These are phyloP conservation scores for Heteractis magnifica DNA, from an alignment of 92 coral and sea anemone species.

Conservation along the genomic window DNA sequence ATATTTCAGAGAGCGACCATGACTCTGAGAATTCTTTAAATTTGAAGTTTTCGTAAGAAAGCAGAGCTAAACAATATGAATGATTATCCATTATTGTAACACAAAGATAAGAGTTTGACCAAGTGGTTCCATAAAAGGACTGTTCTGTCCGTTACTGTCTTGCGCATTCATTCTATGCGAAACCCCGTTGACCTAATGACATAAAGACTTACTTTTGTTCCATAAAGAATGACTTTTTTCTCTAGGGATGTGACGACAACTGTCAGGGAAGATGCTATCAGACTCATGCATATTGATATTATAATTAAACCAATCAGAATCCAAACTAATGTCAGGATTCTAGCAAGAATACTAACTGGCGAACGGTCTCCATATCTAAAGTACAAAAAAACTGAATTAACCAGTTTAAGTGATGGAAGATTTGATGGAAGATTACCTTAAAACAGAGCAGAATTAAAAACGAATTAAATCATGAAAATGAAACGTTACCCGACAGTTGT, in stretches of 20 bases:
- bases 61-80: too few relatives aligned
- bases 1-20: too few relatives aligned
- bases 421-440: not conserved
- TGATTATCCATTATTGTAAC: too few relatives aligned
- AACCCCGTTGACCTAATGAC: not conserved
- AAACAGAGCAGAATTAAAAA: not conserved
- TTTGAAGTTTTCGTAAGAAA: too few relatives aligned
- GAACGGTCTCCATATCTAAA: conserved; percentile 42
- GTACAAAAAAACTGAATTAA: not conserved
- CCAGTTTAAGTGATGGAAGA: not conserved
- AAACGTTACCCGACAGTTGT: conserved; percentile 64
- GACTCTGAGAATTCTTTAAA: too few relatives aligned
- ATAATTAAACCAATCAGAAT: conserved; percentile 36
- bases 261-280: conserved; percentile 35
- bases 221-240: conserved; percentile 19
- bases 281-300: conserved; percentile 27
- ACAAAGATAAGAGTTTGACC: too few relatives aligned
- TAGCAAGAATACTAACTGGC: conserved; percentile 23
- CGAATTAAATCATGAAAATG: not conserved
- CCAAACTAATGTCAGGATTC: conserved; percentile 30
- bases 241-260: conserved; percentile 21
- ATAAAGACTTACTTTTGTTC: conserved; percentile 34
- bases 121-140: too few relatives aligned
- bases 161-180: too few relatives aligned
- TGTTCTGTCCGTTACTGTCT: too few relatives aligned